Base-by-base conservation (phyloP, 1,140 invertebrate species). In the Papilio xuthus region DNA sequence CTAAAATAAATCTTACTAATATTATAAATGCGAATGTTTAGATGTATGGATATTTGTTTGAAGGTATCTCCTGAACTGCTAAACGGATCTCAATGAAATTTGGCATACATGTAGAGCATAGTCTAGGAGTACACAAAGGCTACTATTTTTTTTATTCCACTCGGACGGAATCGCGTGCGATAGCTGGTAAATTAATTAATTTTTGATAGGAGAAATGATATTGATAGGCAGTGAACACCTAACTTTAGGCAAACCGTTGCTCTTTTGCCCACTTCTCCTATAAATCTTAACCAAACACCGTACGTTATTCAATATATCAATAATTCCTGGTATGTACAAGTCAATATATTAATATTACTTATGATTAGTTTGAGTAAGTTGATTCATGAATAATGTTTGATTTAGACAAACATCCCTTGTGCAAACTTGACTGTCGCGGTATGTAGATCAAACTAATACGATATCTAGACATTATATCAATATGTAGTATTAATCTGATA, bases 381-480 rank as follows among this genome's bases (percentile, higher is more conserved):
- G 41, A 72, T 72, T 47, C 41, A 72, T 72, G 37, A 44, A 44
- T 72, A 42, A 72, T 72, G 70, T 72, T 72, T 72, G 70, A 72
- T 23, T 23, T 72, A 47, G 70, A 72, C 70, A 72, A 44, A 72
- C 42, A 63, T 72, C 41, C 37, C 37, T 47, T 47, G 71, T 47
- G 71, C 71, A 73, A 73, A 73, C 60, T 67, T 26, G 23, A 26
- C 20, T 23, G 56, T 60, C 10, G 20, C 56, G 60, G 23, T 67
- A 67, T 28, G 26, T 67, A 67, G 60, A 67, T 67, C 26, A 32
- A 67, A 67, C 26, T 73, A 73, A 70, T 70, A 41, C 37, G 32
- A 42, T 70, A 70, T 70, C n/a, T 37, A 41, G 32, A 70, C 37
- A 13, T 69, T 37, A 69, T 42, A 42, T 12, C 32, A 10, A 70